These are phyloP conservation scores for Archilochus colubris DNA, from an alignment of 2,113 vertebrate genomes.

Conservation along the genomic window DNA sequence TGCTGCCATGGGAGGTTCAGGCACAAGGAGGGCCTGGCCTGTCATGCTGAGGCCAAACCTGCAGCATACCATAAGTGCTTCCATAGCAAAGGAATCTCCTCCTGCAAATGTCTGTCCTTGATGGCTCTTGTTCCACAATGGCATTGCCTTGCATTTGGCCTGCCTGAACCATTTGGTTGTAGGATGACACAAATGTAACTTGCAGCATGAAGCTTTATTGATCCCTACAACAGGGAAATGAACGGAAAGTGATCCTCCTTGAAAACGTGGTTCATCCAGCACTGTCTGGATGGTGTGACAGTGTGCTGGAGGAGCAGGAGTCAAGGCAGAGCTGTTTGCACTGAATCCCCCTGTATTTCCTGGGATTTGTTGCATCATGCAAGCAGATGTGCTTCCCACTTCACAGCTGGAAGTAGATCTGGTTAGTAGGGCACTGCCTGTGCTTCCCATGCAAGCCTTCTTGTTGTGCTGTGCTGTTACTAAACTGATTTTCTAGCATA, in stretches of 20 bases:
- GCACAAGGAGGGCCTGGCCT: background rate
- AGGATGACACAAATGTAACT: background rate
- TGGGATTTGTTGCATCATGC: background rate
- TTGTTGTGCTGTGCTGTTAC: background rate
- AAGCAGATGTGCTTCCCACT: fast-evolving
- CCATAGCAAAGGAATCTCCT: background rate
- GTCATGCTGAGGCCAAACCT: fast-evolving
- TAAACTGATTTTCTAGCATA: background rate
- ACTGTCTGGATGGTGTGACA: background rate
- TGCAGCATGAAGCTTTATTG: background rate
- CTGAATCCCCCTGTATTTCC: background rate
- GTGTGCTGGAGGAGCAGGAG: background rate
- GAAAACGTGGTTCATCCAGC: conserved; percentile 40
- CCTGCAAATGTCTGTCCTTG: background rate
- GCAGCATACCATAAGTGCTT: background rate
- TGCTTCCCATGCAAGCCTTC: background rate
- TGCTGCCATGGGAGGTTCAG: fast-evolving
- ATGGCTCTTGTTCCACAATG: background rate
- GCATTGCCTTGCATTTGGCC: background rate
- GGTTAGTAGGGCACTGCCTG: background rate
- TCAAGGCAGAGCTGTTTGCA: conserved; percentile 3
- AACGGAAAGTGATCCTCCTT: conserved; percentile 32
- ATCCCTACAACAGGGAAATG: background rate
- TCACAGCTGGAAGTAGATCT: background rate
- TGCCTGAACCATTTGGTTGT: background rate